Percentiles rank a stretch among this genome's conserved stretches.
These are phyloP conservation scores for Caenorhabditis inopinata DNA, from an alignment of 1,140 invertebrate species.

Conservation along the genomic window DNA sequence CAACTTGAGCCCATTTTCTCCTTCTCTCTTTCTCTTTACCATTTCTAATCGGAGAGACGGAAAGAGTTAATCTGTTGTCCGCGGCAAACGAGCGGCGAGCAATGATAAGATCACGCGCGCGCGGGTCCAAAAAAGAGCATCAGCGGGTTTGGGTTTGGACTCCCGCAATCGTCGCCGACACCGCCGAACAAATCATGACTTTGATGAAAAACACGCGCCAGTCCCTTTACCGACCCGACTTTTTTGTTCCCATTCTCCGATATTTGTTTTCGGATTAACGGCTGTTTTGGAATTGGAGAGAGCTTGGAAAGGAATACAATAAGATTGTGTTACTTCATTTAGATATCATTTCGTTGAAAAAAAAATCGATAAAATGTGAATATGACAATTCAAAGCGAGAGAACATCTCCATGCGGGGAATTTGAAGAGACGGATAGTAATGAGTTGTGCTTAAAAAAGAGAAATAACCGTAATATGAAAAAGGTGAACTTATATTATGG, in stretches of 20 bases:
- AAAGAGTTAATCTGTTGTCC: conserved; percentile 3
- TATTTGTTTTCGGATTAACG: conserved; percentile 12
- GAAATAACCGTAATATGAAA: conserved; percentile 12
- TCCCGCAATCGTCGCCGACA: not conserved
- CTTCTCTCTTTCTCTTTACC: too few species aligned
- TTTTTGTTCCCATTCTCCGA: not conserved
- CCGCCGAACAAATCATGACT: conserved; percentile 6
- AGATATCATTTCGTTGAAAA: not conserved
- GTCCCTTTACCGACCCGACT: not conserved
- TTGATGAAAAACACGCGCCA: conserved; percentile 22
- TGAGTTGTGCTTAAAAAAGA: not conserved
- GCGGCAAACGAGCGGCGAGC: not conserved
- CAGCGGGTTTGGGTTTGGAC: not conserved
- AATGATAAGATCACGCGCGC: conserved; percentile 30
- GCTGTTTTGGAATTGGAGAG: not conserved
- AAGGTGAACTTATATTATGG: not conserved
- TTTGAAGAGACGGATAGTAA: not conserved
- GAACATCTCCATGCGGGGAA: not conserved
- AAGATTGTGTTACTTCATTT: conserved; percentile 21
- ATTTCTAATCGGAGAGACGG: not conserved
- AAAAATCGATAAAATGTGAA: not conserved
- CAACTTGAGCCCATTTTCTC: too few species aligned
- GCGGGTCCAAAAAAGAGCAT: not conserved
- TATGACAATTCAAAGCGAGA: not conserved
- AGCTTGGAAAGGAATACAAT: not conserved